phyloP scores from a whole-genome alignment of 2,888 invertebrate species.

The Eulithis prunata region DNA sequence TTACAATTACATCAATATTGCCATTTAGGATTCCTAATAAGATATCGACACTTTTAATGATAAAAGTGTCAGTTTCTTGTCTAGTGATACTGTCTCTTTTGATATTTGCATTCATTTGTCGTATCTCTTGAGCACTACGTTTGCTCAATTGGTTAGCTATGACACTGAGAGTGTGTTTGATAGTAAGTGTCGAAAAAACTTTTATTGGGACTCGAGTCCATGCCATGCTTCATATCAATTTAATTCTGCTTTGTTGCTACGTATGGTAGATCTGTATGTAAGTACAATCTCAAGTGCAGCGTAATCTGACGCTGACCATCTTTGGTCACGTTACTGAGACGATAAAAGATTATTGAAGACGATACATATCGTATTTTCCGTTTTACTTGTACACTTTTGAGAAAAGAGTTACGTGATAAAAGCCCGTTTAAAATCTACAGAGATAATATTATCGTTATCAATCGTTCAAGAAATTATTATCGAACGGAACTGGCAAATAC shows the following conservation, averaged over 20 bases:
- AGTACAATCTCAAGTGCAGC: slow-evolving; percentile 46
- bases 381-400: slow-evolving; percentile 1
- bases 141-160: too few species aligned
- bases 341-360: slow-evolving; percentile 22
- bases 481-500: too few species aligned
- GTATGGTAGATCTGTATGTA: slow-evolving; percentile 4
- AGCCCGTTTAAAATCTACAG: too few species aligned
- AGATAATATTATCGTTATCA: too few species aligned
- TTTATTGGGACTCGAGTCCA: too few species aligned
- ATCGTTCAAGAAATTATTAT: too few species aligned
- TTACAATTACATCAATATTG: slow-evolving; percentile 16
- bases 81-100: not conserved
- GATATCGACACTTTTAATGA: not conserved
- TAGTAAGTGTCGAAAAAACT: too few species aligned
- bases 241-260: not conserved
- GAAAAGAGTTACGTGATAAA: not conserved
- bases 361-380: slow-evolving; percentile 50
- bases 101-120: too few species aligned
- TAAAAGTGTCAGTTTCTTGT: slow-evolving; percentile 3
- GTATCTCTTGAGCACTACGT: too few species aligned
- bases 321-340: slow-evolving; percentile 52
- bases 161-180: too few species aligned
- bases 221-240: not conserved
- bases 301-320: slow-evolving; percentile 57
- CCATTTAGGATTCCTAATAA: not conserved